Percentiles rank a stretch among this genome's conserved stretches.
phyloP scores from a whole-genome alignment of 2,797 vertebrate species.

The Geotria australis region DNA sequence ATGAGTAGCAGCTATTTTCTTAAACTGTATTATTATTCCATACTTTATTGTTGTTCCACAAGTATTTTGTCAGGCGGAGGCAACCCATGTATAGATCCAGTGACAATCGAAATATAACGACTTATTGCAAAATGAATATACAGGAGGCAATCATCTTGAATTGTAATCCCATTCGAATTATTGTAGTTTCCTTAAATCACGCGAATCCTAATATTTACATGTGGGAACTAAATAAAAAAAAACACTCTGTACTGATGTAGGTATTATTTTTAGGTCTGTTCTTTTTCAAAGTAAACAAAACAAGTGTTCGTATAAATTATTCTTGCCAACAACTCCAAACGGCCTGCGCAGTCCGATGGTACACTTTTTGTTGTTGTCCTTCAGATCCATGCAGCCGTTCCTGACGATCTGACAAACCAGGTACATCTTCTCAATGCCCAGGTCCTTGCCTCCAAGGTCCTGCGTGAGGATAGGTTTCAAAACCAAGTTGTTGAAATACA shows the following conservation, averaged over 20 bases:
- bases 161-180: no score
- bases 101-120: no score
- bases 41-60: not conserved
- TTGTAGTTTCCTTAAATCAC: no score
- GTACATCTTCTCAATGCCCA: slow-evolving; percentile 8
- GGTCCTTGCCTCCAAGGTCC: slow-evolving; percentile 10
- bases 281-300: not conserved
- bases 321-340: slow-evolving; percentile 9
- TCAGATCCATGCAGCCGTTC: slow-evolving; percentile 9
- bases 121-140: no score
- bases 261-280: no score
- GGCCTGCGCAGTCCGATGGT: slow-evolving; percentile 8
- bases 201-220: no score
- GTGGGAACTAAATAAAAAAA: no score
- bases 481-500: not conserved
- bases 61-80: not conserved
- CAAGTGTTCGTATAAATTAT: not conserved
- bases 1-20: no score
- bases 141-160: no score
- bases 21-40: not conserved
- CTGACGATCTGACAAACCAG: slow-evolving; percentile 12
- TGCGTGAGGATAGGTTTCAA: not conserved
- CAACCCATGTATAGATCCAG: not conserved
- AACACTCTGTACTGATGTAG: no score
- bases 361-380: slow-evolving; percentile 7